Percentiles rank a stretch among this genome's conserved stretches.
Conservation (phyloP, 2,113 vertebrate genomes). For the Saimiri boliviensis region DNA sequence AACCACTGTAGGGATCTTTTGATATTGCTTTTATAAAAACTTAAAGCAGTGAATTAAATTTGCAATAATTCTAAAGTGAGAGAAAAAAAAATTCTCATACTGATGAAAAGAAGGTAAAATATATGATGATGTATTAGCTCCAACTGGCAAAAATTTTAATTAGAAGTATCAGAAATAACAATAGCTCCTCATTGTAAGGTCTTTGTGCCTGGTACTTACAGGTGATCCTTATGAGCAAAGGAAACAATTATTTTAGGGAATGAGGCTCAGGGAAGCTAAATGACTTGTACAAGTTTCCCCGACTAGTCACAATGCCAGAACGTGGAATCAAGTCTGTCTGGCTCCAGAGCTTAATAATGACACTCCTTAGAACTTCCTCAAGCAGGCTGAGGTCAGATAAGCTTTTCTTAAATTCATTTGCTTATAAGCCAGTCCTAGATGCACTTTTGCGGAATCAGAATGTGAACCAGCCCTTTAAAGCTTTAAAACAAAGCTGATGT, state of each 20-base stretch:
- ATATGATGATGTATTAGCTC: not conserved
- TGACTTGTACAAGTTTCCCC: not conserved
- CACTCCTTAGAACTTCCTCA: not conserved
- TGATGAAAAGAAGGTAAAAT: constrained; percentile 25
- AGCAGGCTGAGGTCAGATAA: not conserved
- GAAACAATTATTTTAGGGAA: not conserved
- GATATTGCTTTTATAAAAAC: not conserved
- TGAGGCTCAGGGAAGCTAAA: not conserved
- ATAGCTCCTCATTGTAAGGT: not conserved
- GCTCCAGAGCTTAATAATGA: not conserved
- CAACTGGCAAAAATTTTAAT: not conserved
- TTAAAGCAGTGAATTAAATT: constrained; percentile 49
- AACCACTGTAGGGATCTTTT: constrained; percentile 36
- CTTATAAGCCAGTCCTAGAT: not conserved
- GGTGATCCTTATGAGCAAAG: not conserved
- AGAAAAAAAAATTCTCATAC: constrained; percentile 39
- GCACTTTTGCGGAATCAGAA: not conserved
- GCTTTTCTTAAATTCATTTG: too few relatives aligned
- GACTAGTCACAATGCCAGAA: not conserved
- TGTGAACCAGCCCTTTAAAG: not conserved
- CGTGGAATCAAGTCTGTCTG: not conserved
- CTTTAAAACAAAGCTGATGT: not conserved
- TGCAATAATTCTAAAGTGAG: constrained; percentile 32
- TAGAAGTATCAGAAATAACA: not conserved
- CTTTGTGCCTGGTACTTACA: not conserved